A percentile compares a stretch with the other conserved stretches of the same genome.
These are phyloP conservation scores for Melieria picta DNA, from an alignment of 2,888 invertebrate genomes.

Conservation along the genomic window DNA sequence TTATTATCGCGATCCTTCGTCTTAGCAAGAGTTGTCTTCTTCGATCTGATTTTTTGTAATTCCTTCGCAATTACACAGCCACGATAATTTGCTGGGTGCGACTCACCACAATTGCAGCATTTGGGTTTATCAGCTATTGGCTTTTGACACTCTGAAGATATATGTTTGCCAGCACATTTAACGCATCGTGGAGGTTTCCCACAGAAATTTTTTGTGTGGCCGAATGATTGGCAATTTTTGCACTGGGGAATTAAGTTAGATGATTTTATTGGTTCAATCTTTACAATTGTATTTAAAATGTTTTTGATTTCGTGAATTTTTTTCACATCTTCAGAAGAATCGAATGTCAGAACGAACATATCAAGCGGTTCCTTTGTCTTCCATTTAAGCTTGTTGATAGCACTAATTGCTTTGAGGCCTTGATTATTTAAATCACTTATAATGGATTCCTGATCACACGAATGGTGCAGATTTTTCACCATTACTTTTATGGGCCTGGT, in stretches of 20 bases:
- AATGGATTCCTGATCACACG: slow-evolving; percentile 1
- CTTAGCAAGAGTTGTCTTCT: not conserved
- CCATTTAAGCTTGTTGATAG: not conserved
- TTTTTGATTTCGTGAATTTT: slow-evolving; percentile 17
- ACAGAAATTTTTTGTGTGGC: slow-evolving; percentile 8
- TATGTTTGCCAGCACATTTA: slow-evolving; percentile 11
- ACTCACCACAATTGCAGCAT: slow-evolving; percentile 19
- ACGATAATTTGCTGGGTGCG: slow-evolving; percentile 3
- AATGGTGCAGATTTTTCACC: slow-evolving; percentile 20
- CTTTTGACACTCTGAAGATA: not conserved
- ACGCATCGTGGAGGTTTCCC: slow-evolving; percentile 10
- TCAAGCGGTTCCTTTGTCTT: slow-evolving; percentile 12
- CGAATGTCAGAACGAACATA: slow-evolving; percentile 22
- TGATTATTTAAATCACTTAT: not conserved
- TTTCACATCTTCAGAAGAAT: slow-evolving; percentile 4
- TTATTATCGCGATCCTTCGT: too few relatives aligned
- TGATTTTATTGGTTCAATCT: too few relatives aligned
- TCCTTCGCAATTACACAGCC: slow-evolving; percentile 16
- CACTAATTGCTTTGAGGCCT: slow-evolving; percentile 12
- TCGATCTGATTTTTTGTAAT: slow-evolving; percentile 4
- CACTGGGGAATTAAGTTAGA: too few relatives aligned
- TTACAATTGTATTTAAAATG: not conserved
- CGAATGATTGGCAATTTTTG: too few relatives aligned
- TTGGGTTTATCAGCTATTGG: slow-evolving; percentile 1
- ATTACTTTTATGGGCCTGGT: slow-evolving; percentile 21